A percentile compares a stretch with the other conserved stretches of the same genome.
These are phyloP conservation scores for Amphipoea lucens DNA, from an alignment of 2,888 invertebrate genomes.

Conservation along the genomic window DNA sequence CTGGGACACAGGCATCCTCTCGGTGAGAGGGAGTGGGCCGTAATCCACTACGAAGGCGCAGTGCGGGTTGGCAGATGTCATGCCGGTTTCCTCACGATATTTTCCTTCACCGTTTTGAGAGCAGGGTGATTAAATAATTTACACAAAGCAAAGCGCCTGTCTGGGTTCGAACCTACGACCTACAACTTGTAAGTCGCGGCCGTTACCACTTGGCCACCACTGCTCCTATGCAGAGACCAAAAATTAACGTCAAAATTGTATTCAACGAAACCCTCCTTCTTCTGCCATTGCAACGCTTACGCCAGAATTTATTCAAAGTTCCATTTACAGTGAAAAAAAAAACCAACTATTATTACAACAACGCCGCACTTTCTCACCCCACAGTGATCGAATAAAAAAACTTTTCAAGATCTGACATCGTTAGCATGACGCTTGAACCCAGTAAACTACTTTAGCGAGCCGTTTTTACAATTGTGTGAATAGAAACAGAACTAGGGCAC, in stretches of 20 bases:
- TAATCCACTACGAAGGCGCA: no score
- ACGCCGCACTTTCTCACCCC: not conserved
- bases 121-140: no score
- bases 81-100: no score
- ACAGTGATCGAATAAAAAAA: conserved; percentile 47
- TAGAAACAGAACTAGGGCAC: conserved; percentile 79
- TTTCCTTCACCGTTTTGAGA: no score
- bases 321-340: not conserved
- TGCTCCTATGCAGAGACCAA: not conserved
- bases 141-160: no score
- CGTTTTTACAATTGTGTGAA: conserved; percentile 75
- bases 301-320: not conserved
- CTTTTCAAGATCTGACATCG: conserved; percentile 68
- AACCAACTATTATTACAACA: not conserved
- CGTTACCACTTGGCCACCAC: no score
- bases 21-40: no score
- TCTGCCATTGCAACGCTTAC: not conserved
- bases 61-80: no score
- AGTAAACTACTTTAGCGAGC: conserved; percentile 71
- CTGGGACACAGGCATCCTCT: no score
- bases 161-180: no score
- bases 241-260: not conserved
- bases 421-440: conserved; percentile 71
- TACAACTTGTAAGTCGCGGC: no score
- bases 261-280: not conserved